Evolutionary conservation across 23 tunicate genomes (phyloP).

Genomic region (Clavelina lepadiformis): DNA sequence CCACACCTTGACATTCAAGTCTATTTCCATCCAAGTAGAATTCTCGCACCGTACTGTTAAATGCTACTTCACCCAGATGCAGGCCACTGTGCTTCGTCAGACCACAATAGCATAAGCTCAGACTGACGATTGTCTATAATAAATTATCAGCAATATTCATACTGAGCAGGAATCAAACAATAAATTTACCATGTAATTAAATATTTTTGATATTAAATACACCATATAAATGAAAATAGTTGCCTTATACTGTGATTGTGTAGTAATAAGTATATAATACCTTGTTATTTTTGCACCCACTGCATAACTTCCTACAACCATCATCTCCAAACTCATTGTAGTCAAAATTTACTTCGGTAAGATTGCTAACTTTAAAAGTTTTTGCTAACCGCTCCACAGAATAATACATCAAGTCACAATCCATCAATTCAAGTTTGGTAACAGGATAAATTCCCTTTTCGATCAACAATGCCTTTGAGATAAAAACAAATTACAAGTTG

Average conservation of each 20-base stretch:
- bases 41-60: conserved; percentile 58
- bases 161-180: neutral
- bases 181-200: neutral
- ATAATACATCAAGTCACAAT: conserved; percentile 53
- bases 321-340: conserved; percentile 94
- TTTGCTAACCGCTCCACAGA: conserved; percentile 64
- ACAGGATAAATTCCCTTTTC: conserved; percentile 71
- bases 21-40: conserved; percentile 77
- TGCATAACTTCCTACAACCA: conserved; percentile 61
- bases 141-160: neutral
- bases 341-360: conserved; percentile 63
- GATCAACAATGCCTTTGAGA: conserved; percentile 54
- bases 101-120: conserved; percentile 76
- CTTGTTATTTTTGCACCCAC: conserved; percentile 72
- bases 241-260: neutral
- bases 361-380: conserved; percentile 48
- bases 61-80: conserved; percentile 47
- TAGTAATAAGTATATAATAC: conserved; percentile 20
- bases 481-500: neutral
- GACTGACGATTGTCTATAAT: conserved; percentile 57
- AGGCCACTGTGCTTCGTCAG: conserved; percentile 51
- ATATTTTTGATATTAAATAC: neutral
- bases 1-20: conserved; percentile 52
- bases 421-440: conserved; percentile 71
- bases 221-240: neutral